Percentiles rank a stretch among this genome's conserved stretches.
Conservation (phyloP, 2,888 invertebrate species). For the Allolobophora icterica region DNA sequence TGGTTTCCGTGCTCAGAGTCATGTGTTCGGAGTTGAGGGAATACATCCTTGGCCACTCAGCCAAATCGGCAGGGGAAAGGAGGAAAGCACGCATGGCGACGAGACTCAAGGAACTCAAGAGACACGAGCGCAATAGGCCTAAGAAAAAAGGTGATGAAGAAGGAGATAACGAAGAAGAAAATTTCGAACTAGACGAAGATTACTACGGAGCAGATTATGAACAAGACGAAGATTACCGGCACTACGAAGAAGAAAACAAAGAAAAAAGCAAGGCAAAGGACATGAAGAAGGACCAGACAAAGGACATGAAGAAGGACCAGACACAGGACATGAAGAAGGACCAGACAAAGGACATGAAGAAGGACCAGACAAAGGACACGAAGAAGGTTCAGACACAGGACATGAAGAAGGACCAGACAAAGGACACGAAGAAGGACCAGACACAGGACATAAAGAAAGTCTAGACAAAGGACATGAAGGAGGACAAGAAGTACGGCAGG, state of each 20-base stretch:
- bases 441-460: too few species aligned
- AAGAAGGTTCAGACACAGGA: background rate
- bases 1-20: background rate
- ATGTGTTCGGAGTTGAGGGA: background rate
- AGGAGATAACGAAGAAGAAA: too few species aligned
- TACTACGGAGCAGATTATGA: too few species aligned
- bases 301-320: too few species aligned
- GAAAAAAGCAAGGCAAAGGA: background rate
- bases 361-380: background rate
- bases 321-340: background rate
- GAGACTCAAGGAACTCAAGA: background rate
- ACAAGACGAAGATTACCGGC: background rate
- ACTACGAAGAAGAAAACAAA: too few species aligned
- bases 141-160: too few species aligned
- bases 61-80: background rate
- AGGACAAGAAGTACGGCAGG: too few species aligned
- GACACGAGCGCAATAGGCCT: background rate
- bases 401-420: too few species aligned
- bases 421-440: too few species aligned
- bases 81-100: background rate
- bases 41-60: background rate
- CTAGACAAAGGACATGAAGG: background rate
- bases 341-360: too few species aligned
- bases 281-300: background rate
- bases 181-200: too few species aligned